Evolutionary conservation across 2,113 vertebrate species (phyloP), one percentile per base, ranked within the genome.

Genomic region (Poeciliopsis occidentalis): DNA sequence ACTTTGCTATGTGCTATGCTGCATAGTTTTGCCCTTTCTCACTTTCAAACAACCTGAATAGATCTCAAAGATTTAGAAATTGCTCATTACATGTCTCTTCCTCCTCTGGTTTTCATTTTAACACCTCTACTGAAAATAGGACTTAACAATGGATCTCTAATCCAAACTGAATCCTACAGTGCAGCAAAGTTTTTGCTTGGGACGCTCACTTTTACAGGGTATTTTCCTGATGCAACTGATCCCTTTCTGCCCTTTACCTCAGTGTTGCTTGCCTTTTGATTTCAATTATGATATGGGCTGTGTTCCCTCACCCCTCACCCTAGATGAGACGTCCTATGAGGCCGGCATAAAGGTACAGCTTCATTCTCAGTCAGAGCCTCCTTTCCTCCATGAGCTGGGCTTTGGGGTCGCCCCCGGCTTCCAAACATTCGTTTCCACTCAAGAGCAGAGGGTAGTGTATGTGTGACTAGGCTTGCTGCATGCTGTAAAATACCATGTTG

Each of bases 281-380:
- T 75, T 69, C 70, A 32, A 79, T 87, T 87, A 81, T 91, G 77
- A 91, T 77, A 60, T 73, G 85, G 87, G 85, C 83, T 91, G 79
- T 93, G 81, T 90, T 83, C 84, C 86, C 85, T 87, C 82, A 75
- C 80, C 80, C 82, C 82, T 76, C 75, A 27, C 79, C 84, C 64
- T 88, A 94, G 94, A 93, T 87, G 93, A 94, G 81, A 94, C 81
- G 71, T 94, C 93, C 73, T 93, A 92, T 91, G 93, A 94, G 90
- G 93, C 92, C 68, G 93, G 94, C 78, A 87, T 94, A 81, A 94
- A 92, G 89, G 94, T 94, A 65, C 93, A 94, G 84, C 89, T 94
- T 92, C 92, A 94, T 88, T 66, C 89, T 90, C 93, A 94, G 88
- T 86, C 87, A 78, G 94, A 94, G 91, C 93, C 92, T 73, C 92